Conservation (phyloP, 2,113 vertebrate species). For the Actenoides lindsayi region DNA sequence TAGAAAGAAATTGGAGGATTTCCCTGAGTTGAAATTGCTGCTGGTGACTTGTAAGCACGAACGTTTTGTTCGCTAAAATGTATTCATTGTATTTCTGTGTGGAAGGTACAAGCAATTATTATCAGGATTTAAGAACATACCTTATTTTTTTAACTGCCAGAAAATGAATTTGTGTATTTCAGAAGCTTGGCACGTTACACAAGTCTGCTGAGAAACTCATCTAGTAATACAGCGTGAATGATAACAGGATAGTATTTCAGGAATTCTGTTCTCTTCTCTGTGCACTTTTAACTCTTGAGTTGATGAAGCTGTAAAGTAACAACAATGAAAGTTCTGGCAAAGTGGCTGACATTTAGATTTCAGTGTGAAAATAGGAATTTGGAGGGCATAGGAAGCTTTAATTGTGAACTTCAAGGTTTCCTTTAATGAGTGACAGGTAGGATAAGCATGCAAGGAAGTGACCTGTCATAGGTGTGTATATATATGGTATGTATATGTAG, state of each 20-base stretch:
- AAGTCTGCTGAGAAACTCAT: slow-evolving; percentile 7
- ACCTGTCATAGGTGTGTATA: background rate
- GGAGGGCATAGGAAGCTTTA: background rate
- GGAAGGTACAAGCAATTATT: slow-evolving; percentile 1
- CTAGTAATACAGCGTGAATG: background rate
- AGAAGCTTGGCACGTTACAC: background rate
- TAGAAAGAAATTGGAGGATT: background rate
- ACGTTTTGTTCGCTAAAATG: background rate
- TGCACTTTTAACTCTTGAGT: slow-evolving; percentile 35
- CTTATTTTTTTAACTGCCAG: background rate
- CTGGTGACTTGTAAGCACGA: background rate
- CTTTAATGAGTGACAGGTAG: background rate
- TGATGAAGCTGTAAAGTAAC: slow-evolving; percentile 16
- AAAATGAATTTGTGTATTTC: background rate
- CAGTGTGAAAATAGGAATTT: background rate
- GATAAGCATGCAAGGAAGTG: background rate
- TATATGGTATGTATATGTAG: background rate
- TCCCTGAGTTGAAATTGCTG: background rate
- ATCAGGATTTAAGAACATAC: background rate
- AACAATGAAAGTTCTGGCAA: background rate
- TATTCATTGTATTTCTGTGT: background rate
- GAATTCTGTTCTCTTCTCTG: background rate
- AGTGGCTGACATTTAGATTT: background rate
- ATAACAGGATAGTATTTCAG: background rate
- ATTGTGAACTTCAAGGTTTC: background rate